Conservation (phyloP, 1,140 invertebrate species). For the Globodera rostochiensis region DNA sequence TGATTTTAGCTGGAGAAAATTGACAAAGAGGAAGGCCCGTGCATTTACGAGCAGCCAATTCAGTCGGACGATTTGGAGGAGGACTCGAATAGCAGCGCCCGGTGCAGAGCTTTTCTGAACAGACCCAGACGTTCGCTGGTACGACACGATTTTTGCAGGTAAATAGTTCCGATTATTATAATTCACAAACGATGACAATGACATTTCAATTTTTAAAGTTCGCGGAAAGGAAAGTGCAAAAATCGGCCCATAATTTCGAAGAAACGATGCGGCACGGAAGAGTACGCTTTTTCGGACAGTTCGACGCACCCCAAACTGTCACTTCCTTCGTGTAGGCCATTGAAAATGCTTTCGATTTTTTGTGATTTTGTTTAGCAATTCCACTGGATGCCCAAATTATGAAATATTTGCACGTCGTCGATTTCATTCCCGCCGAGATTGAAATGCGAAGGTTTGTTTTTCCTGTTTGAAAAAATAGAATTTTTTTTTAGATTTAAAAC, state of each 20-base stretch:
- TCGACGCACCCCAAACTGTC: constrained; percentile 15
- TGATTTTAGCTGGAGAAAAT: constrained; percentile 15
- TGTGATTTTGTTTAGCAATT: constrained; percentile 19
- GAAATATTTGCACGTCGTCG: constrained; percentile 23
- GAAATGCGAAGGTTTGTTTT: constrained; percentile 23
- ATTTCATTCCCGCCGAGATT: constrained; percentile 23
- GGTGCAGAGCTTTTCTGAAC: constrained; percentile 16
- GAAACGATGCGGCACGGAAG: constrained; percentile 12
- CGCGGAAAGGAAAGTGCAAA: neutral
- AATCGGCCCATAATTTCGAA: constrained; percentile 19
- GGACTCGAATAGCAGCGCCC: constrained; percentile 10
- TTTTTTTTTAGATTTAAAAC: constrained; percentile 23
- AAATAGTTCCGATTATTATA: neutral
- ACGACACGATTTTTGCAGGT: neutral
- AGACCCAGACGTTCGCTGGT: neutral
- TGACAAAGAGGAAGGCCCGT: neutral
- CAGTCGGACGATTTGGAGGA: neutral
- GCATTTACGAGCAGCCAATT: constrained; percentile 11
- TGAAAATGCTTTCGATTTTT: neutral
- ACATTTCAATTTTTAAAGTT: neutral
- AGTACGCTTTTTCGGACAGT: constrained; percentile 12
- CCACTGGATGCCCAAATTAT: constrained; percentile 27
- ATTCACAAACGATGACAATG: too few relatives aligned
- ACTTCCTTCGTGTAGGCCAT: constrained; percentile 4
- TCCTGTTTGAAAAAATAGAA: neutral